phyloP scores from a whole-genome alignment of 1,140 invertebrate genomes.

The Platyscapa corneri region DNA sequence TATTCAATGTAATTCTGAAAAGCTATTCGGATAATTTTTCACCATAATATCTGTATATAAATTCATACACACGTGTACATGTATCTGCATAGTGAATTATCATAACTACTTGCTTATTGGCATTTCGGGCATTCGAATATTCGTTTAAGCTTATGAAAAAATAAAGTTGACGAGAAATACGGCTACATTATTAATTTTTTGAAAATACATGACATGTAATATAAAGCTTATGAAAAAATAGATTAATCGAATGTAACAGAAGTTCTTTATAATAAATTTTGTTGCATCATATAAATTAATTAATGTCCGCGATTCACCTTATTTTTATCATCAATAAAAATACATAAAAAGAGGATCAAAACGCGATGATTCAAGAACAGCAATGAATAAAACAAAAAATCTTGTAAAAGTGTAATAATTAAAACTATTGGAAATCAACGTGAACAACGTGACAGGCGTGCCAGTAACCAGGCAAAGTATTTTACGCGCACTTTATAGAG shows the following conservation, averaged over 20 bases:
- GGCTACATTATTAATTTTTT: not conserved
- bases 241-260: not conserved
- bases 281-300: no score
- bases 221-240: not conserved
- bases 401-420: conserved; percentile 9
- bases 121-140: not conserved
- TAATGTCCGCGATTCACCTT: no score
- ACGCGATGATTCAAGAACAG: not conserved
- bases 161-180: not conserved
- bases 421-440: not conserved
- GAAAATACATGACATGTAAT: not conserved
- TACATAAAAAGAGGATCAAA: not conserved
- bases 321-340: not conserved
- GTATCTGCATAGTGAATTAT: not conserved
- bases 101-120: not conserved
- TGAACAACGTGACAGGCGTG: not conserved
- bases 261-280: no score
- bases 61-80: not conserved
- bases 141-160: not conserved
- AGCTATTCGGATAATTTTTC: not conserved
- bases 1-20: not conserved
- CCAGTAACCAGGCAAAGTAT: conserved; percentile 13
- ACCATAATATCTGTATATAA: not conserved
- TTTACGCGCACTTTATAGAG: not conserved
- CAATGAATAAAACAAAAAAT: not conserved